A percentile compares a stretch with the other conserved stretches of the same genome.
Conservation (phyloP, 2,113 vertebrate genomes). For the Lophochroa leadbeateri region DNA sequence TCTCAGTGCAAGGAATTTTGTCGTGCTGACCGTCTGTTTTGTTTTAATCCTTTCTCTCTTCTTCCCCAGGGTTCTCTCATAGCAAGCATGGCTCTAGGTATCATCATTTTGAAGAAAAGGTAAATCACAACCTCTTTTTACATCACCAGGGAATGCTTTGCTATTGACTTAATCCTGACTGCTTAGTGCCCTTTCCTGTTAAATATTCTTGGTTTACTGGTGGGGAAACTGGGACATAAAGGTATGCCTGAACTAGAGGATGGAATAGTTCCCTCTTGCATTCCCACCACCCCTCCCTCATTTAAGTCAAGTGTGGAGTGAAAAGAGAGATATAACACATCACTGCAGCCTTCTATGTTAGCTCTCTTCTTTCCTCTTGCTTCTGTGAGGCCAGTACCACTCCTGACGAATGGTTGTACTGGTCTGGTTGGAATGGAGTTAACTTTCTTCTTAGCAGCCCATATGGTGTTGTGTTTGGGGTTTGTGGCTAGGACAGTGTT, state of each 20-base stretch:
- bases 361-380: neutral
- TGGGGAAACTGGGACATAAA: neutral
- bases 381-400: accelerated
- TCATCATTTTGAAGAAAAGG: slow-evolving; percentile 97
- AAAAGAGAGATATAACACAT: neutral
- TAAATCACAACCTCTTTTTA: slow-evolving; percentile 1
- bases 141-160: neutral
- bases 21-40: neutral
- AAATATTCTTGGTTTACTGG: neutral
- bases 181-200: neutral
- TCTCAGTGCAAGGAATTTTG: neutral
- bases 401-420: neutral
- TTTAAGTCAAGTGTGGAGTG: neutral
- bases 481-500: neutral
- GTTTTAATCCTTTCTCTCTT: neutral
- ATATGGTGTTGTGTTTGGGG: neutral
- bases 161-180: neutral
- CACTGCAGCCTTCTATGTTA: neutral
- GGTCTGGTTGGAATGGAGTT: neutral
- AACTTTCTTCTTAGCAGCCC: neutral
- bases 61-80: slow-evolving; percentile 90
- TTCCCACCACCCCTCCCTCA: neutral
- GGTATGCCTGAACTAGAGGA: neutral
- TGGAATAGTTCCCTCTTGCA: neutral
- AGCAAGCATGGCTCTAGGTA: slow-evolving; percentile 93